Evolutionary conservation across 1,140 invertebrate species (phyloP).

Genomic region (Sarcophaga bullata): DNA sequence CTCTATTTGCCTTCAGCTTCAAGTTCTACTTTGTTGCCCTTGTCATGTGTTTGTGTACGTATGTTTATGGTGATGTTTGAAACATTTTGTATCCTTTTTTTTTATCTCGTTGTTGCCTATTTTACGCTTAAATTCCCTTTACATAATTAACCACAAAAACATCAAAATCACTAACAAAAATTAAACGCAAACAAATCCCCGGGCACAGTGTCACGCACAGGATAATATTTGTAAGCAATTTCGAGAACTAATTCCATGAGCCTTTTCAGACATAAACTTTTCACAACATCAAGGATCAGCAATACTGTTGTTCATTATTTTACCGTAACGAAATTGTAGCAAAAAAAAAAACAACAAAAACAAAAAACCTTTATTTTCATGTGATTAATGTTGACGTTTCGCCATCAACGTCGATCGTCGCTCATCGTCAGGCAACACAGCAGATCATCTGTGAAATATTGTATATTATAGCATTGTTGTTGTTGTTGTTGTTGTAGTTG

Average conservation of each 20-base stretch:
- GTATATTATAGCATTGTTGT: not conserved
- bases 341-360: too few species aligned
- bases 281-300: not conserved
- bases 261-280: not conserved
- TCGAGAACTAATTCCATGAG: not conserved
- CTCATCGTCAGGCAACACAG: too few species aligned
- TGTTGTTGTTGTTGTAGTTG: not conserved
- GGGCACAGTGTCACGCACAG: not conserved
- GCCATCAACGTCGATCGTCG: not conserved
- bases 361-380: not conserved
- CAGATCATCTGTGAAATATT: too few species aligned
- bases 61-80: too few species aligned
- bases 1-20: not conserved
- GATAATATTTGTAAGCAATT: not conserved
- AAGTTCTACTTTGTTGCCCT: not conserved
- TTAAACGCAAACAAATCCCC: not conserved
- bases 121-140: conserved; percentile 28
- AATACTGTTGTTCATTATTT: not conserved
- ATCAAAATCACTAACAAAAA: not conserved
- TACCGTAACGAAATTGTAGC: not conserved
- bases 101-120: conserved; percentile 1
- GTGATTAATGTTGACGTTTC: conserved; percentile 38
- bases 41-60: too few species aligned
- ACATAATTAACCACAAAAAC: conserved; percentile 27
- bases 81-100: not conserved